These are phyloP conservation scores for Hypomecis atomaria DNA, from an alignment of 2,888 invertebrate species.

Conservation along the genomic window DNA sequence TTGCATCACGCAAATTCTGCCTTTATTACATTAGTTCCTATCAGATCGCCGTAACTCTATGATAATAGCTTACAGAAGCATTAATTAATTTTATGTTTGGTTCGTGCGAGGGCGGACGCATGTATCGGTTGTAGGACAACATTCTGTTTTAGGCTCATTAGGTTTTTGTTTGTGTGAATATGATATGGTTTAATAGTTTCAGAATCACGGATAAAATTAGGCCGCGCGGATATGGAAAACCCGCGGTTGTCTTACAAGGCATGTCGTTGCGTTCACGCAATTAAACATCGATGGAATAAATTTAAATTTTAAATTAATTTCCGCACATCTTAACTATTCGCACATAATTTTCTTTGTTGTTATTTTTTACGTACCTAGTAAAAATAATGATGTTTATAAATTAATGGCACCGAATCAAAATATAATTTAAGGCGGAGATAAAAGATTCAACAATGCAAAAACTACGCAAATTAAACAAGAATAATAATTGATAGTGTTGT, in stretches of 20 bases:
- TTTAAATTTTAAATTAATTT: slow-evolving; percentile 12
- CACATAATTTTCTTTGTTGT: background rate
- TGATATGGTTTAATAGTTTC: slow-evolving; percentile 41
- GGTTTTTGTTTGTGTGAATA: slow-evolving; percentile 52
- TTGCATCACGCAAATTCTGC: slow-evolving; percentile 34
- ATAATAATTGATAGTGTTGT: slow-evolving; percentile 4
- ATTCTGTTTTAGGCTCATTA: slow-evolving; percentile 73
- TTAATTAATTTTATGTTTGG: slow-evolving; percentile 69
- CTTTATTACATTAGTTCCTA: slow-evolving; percentile 51
- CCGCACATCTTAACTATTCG: slow-evolving; percentile 9
- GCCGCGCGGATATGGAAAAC: slow-evolving; percentile 24
- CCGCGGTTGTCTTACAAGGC: slow-evolving; percentile 26
- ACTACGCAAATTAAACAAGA: background rate
- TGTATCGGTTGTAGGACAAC: slow-evolving; percentile 65
- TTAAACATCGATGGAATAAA: slow-evolving; percentile 17
- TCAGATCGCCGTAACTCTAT: slow-evolving; percentile 63
- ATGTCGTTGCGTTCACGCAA: slow-evolving; percentile 15
- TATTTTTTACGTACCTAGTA: background rate
- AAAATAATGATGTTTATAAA: background rate
- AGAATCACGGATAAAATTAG: slow-evolving; percentile 38
- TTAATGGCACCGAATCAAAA: too few species aligned
- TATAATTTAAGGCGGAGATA: background rate
- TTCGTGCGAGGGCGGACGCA: slow-evolving; percentile 59
- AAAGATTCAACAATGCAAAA: background rate
- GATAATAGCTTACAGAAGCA: slow-evolving; percentile 66